Percentiles rank a stretch among this genome's conserved stretches.
These are phyloP conservation scores for Neria commutata DNA, from an alignment of 2,888 invertebrate species.

Conservation along the genomic window DNA sequence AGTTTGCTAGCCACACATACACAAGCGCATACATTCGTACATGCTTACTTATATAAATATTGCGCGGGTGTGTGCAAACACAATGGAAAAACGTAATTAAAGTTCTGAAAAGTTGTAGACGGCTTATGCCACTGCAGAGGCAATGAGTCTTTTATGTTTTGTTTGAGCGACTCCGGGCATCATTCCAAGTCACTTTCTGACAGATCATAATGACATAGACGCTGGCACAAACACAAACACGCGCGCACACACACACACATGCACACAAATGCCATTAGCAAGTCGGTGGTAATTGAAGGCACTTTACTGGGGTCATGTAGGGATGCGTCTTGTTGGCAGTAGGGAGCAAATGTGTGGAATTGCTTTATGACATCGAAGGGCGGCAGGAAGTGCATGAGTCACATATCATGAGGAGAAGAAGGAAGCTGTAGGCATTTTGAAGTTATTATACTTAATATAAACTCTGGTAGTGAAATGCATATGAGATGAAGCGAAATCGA, in stretches of 20 bases:
- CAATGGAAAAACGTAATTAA: constrained; percentile 2
- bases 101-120: neutral
- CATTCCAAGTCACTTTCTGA: neutral
- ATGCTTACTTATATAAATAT: too few relatives aligned
- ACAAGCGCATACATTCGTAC: too few relatives aligned
- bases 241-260: neutral
- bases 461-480: too few relatives aligned
- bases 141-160: constrained; percentile 1
- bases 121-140: neutral
- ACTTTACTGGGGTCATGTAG: neutral
- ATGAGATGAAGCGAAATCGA: too few relatives aligned
- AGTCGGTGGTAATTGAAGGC: constrained; percentile 42
- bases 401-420: too few relatives aligned
- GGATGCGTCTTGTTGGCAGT: too few relatives aligned
- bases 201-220: too few relatives aligned
- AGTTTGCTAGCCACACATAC: neutral
- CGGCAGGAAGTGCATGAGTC: neutral
- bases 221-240: too few relatives aligned
- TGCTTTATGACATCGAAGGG: neutral
- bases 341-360: too few relatives aligned
- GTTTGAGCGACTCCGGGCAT: neutral
- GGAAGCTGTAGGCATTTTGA: too few relatives aligned
- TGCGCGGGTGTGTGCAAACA: constrained; percentile 4
- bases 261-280: constrained; percentile 34
- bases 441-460: too few relatives aligned